These are phyloP conservation scores for Melitaea athalia DNA, from an alignment of 2,888 invertebrate species.

Conservation along the genomic window DNA sequence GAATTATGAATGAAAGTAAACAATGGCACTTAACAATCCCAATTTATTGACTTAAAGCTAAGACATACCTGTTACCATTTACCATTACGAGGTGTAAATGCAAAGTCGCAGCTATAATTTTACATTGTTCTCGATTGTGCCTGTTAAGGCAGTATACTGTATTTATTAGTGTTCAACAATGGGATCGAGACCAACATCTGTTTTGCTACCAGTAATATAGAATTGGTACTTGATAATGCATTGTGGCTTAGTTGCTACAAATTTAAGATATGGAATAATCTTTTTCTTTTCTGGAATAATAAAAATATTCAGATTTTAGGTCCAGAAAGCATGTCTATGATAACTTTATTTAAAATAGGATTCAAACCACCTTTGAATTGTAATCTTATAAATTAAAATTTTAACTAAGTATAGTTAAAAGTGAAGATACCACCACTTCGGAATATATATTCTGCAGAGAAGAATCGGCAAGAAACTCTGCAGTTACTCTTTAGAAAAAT, in stretches of 20 bases:
- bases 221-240: constrained; percentile 11
- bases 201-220: constrained; percentile 25
- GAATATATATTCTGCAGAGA: too few relatives aligned
- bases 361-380: too few relatives aligned
- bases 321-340: too few relatives aligned
- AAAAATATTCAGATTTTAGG: neutral
- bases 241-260: neutral
- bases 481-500: too few relatives aligned
- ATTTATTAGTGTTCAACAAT: constrained; percentile 45
- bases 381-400: too few relatives aligned
- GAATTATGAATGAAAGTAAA: constrained; percentile 23
- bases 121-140: constrained; percentile 42
- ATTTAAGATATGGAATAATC: neutral
- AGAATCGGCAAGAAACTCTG: too few relatives aligned
- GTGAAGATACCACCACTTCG: too few relatives aligned
- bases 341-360: too few relatives aligned
- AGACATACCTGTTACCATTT: constrained; percentile 10
- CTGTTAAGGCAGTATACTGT: constrained; percentile 39
- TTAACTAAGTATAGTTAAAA: too few relatives aligned
- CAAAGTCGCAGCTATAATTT: constrained; percentile 42
- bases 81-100: constrained; percentile 37
- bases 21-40: constrained; percentile 24
- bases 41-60: constrained; percentile 24
- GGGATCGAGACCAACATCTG: constrained; percentile 32
- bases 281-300: neutral